A percentile compares a stretch with the other conserved stretches of the same genome.
Evolutionary conservation across 2,113 vertebrate species (phyloP).

Genomic region (Bos javanicus): DNA sequence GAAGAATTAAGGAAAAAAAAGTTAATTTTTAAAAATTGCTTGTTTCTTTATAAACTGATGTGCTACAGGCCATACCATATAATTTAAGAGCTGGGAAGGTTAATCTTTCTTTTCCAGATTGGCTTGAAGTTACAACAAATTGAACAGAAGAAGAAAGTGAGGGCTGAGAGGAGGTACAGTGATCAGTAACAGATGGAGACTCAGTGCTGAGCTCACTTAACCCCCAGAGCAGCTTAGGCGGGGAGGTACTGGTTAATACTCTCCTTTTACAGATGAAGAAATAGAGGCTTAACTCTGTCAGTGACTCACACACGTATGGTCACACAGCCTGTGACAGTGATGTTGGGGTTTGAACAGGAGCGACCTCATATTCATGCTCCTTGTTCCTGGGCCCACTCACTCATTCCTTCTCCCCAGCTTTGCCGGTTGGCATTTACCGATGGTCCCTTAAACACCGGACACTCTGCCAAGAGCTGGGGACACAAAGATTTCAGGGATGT

Average conservation of each 20-base stretch:
- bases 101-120: neutral
- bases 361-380: neutral
- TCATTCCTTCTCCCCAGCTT: neutral
- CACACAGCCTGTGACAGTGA: neutral
- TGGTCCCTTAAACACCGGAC: accelerated
- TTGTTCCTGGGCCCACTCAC: too few species aligned
- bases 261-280: neutral
- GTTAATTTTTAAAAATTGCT: neutral
- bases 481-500: neutral
- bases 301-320: accelerated
- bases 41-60: neutral
- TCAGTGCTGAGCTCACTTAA: too few species aligned
- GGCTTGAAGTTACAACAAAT: neutral
- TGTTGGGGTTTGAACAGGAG: neutral
- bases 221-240: neutral
- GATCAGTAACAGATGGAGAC: accelerated
- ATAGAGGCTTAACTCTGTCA: neutral
- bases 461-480: accelerated
- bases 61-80: neutral
- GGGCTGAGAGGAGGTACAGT: neutral
- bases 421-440: neutral
- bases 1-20: neutral
- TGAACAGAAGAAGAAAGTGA: neutral
- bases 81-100: neutral
- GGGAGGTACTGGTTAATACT: neutral